phyloP scores from a whole-genome alignment of 92 coral and sea anemone genomes.

The Heteractis magnifica region DNA sequence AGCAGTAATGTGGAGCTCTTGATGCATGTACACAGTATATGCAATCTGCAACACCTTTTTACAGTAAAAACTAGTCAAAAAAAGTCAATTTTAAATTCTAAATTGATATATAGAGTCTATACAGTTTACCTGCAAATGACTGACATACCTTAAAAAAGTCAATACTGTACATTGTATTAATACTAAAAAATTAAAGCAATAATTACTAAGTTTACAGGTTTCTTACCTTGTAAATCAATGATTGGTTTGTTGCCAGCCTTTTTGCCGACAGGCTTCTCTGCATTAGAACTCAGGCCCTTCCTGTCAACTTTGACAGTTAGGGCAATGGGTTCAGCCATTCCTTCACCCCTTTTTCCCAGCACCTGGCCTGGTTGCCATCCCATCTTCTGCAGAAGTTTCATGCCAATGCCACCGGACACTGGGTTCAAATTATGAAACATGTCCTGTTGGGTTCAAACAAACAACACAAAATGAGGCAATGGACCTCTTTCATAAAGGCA shows the following conservation, averaged over 20 bases:
- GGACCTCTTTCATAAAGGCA: too few species aligned
- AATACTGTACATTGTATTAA: neutral
- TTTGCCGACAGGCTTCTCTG: slow-evolving; percentile 53
- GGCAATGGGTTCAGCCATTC: slow-evolving; percentile 87
- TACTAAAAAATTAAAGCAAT: neutral
- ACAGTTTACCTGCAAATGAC: too few species aligned
- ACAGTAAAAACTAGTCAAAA: too few species aligned
- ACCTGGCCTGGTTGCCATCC: slow-evolving; percentile 99
- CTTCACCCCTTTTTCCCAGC: slow-evolving; percentile 94
- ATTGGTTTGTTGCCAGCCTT: slow-evolving; percentile 34
- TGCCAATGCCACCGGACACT: slow-evolving; percentile 84
- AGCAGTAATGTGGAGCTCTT: too few species aligned
- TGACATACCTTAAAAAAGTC: neutral
- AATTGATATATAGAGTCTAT: too few species aligned
- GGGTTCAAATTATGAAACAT: slow-evolving; percentile 95
- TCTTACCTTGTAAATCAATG: slow-evolving; percentile 71
- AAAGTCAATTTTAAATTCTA: too few species aligned
- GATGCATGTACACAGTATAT: too few species aligned
- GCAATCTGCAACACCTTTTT: too few species aligned
- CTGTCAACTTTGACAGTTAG: slow-evolving; percentile 89
- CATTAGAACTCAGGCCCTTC: slow-evolving; percentile 71
- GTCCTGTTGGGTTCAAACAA: slow-evolving; percentile 55
- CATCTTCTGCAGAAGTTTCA: slow-evolving; percentile 95
- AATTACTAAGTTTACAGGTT: too few species aligned
- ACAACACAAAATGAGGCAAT: neutral